A percentile compares a stretch with the other conserved stretches of the same genome.
Conservation (phyloP, 2,113 vertebrate genomes). For the Cinclus cinclus region DNA sequence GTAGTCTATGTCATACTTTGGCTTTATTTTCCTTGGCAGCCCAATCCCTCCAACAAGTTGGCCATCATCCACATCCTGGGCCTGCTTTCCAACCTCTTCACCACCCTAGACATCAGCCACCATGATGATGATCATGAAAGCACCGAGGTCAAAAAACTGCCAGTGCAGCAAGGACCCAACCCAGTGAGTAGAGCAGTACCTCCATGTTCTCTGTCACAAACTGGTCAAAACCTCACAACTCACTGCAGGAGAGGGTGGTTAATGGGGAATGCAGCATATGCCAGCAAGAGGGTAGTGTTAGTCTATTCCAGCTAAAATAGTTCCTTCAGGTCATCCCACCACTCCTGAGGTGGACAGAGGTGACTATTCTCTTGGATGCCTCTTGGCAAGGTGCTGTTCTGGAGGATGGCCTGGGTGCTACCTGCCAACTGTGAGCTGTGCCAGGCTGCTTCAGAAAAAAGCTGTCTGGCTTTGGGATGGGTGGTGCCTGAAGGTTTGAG, state of each 20-base stretch:
- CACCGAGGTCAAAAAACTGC: conserved; percentile 86
- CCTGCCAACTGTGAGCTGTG: not conserved
- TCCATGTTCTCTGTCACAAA: not conserved
- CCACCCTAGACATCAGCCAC: conserved; percentile 95
- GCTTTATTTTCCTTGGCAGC: conserved; percentile 76
- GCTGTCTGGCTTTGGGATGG: not conserved
- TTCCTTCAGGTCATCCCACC: not conserved
- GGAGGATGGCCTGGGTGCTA: not conserved
- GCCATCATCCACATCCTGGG: conserved; percentile 98
- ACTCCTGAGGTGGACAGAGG: not conserved
- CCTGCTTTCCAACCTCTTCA: conserved; percentile 96
- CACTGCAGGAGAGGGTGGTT: not conserved
- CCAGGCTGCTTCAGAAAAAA: not conserved
- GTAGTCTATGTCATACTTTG: not conserved
- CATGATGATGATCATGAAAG: conserved; percentile 92
- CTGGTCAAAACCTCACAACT: not conserved
- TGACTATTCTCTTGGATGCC: not conserved
- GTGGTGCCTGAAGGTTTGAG: not conserved
- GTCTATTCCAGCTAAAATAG: not conserved
- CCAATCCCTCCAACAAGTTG: conserved; percentile 96
- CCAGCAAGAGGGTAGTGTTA: not conserved
- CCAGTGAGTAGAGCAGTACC: conserved; percentile 79
- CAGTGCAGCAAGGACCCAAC: conserved; percentile 91
- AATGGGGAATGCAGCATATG: not conserved
- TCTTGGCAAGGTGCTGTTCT: not conserved